These are phyloP conservation scores for Bathynomus jamesi DNA, from an alignment of 1,140 invertebrate genomes.

Conservation along the genomic window DNA sequence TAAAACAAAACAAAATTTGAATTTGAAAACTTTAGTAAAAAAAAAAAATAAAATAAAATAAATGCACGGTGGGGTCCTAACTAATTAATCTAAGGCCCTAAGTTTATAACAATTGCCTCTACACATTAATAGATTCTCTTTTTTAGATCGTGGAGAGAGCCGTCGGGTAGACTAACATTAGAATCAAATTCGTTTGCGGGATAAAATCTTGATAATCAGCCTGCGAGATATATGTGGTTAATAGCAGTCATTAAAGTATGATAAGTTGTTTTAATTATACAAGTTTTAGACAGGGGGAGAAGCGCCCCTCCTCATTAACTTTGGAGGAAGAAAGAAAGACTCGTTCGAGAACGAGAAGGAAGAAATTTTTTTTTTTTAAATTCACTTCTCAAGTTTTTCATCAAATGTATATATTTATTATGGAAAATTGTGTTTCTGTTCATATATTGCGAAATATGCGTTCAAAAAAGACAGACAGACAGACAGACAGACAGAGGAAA, in stretches of 20 bases:
- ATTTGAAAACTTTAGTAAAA: no score
- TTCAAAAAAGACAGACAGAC: no score
- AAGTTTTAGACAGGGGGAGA: conserved; percentile 15
- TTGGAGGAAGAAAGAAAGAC: not conserved
- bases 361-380: no score
- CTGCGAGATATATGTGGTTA: conserved; percentile 9
- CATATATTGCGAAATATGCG: no score
- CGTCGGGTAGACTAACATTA: not conserved
- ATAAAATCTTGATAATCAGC: not conserved
- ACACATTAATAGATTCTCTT: not conserved
- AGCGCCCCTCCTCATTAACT: not conserved
- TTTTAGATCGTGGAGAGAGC: not conserved
- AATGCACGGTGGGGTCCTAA: no score
- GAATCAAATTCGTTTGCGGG: not conserved
- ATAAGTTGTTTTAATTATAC: conserved; percentile 26
- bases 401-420: no score
- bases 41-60: no score
- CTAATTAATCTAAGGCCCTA: not conserved
- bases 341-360: no score
- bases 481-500: no score
- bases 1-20: no score
- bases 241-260: conserved; percentile 28
- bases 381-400: no score
- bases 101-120: not conserved
- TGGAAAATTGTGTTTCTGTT: no score